These are phyloP conservation scores for Shargacucullia verbasci DNA, from an alignment of 2,888 invertebrate species.

Conservation along the genomic window DNA sequence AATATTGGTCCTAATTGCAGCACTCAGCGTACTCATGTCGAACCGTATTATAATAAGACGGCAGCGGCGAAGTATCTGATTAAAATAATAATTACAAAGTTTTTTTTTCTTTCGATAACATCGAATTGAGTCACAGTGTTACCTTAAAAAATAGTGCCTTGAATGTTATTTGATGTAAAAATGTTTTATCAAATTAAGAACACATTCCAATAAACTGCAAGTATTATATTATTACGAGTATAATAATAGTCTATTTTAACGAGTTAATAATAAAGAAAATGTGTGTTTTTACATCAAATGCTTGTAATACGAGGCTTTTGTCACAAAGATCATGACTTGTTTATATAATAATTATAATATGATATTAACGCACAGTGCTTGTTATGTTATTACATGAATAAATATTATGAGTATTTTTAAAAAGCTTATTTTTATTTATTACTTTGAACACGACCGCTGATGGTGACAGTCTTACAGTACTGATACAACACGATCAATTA, in stretches of 20 bases:
- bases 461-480: constrained; percentile 36
- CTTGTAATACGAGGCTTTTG: constrained; percentile 20
- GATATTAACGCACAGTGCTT: constrained; percentile 57
- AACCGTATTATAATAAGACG: constrained; percentile 1
- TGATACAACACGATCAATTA: no score
- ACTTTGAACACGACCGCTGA: constrained; percentile 47
- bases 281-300: constrained; percentile 46
- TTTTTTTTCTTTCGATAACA: neutral
- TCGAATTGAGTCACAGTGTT: constrained; percentile 1
- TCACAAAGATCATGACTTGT: constrained; percentile 27
- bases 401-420: constrained; percentile 54
- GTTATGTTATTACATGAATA: constrained; percentile 61
- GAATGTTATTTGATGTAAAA: constrained; percentile 44
- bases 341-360: constrained; percentile 11
- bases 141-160: constrained; percentile 35
- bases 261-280: constrained; percentile 4
- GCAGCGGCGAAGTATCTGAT: no score
- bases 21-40: neutral
- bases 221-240: constrained; percentile 41
- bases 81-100: no score
- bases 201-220: constrained; percentile 45
- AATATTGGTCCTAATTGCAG: constrained; percentile 7
- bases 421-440: constrained; percentile 22
- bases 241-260: constrained; percentile 19
- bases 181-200: constrained; percentile 1